Base-by-base conservation (phyloP, 64 coral and sea anemone species). In the Actinia tenebrosa region DNA sequence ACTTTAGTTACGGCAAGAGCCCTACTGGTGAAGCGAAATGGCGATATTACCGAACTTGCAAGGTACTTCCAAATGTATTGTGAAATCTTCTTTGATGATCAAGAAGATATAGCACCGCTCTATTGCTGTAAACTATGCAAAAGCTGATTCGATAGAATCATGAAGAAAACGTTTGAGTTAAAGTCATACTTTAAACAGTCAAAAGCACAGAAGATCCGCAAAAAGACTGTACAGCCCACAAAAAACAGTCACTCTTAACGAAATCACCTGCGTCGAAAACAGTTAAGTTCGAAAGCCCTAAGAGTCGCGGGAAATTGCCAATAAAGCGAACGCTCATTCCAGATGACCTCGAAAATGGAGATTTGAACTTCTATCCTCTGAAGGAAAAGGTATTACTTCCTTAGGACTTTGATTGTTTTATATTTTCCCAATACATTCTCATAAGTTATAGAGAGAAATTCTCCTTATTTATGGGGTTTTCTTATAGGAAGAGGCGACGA, bases 101-200 rank as follows among this genome's bases (percentile, higher is more conserved):
- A n/a, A 15, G 26, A 71, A 19, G 66, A 71, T 19, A 19, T 27
- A 5, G 4, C 66, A 71, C 66, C 66, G 66, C 26, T 71, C 4
- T 71, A 71, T 27, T 71, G 66, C 66, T 71, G 66, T 71, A 71
- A 71, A 71, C 66, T 71, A 22, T 71, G 66, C 66, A 71, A 71
- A 71, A 71, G 66, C 66, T 4, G 66, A 22, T 15, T 71, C 66
- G 66, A 71, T 19, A 71, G 4, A 27, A 17, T 71, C 66, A 71
- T 22, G 66, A 71, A 71, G 66, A 71, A 71, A 71, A 71, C 66
- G 5, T 71, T 27, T 19, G 66, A 71, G 66, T 71, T 71, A 71
- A 22, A 3, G 3, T 71, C 66, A 27, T 22, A 3, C 18, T 71
- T 71, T 15, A 71, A 71, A 27, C 26, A 71, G 15, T 22, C 66